These are phyloP conservation scores for Gobionotothen gibberifrons DNA, from an alignment of 2,797 vertebrate species.

Conservation along the genomic window DNA sequence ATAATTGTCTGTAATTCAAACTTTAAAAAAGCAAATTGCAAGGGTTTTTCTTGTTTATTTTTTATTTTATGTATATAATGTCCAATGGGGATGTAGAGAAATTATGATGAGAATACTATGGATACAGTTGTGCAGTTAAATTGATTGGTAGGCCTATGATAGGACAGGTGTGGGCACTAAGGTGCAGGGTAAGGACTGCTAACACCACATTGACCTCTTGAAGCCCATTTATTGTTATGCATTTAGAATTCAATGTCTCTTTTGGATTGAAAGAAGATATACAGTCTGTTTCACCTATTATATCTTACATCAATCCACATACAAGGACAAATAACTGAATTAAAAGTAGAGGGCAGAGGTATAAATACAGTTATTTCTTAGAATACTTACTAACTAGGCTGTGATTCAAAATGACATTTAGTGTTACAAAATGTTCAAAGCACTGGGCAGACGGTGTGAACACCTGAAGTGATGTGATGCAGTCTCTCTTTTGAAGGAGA, in stretches of 20 bases:
- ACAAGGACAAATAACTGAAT: conserved; percentile 10
- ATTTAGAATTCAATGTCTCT: conserved; percentile 23
- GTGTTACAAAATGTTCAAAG: conserved; percentile 7
- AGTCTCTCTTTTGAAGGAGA: conserved; percentile 43
- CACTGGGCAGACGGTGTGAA: conserved; percentile 25
- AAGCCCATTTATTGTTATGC: conserved; percentile 31
- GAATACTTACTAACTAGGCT: neutral
- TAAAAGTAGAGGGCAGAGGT: neutral
- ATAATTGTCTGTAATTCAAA: conserved; percentile 53
- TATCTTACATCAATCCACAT: conserved; percentile 2
- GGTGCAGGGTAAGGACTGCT: conserved; percentile 24
- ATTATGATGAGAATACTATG: conserved; percentile 24
- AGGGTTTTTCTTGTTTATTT: conserved; percentile 20
- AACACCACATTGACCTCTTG: conserved; percentile 38
- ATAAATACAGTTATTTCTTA: neutral
- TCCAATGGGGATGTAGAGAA: conserved; percentile 35
- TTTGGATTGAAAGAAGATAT: conserved; percentile 10
- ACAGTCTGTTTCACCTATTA: conserved; percentile 11
- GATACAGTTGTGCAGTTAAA: conserved; percentile 40
- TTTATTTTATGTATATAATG: conserved; percentile 1
- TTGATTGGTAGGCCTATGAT: conserved; percentile 32
- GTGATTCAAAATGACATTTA: conserved; percentile 24
- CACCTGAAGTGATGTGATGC: conserved; percentile 22
- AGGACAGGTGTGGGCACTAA: conserved; percentile 32
- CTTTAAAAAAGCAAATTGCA: conserved; percentile 33